Percentiles rank a stretch among this genome's conserved stretches.
These are phyloP conservation scores for Plagodis pulveraria DNA, from an alignment of 2,888 invertebrate species.

Conservation along the genomic window DNA sequence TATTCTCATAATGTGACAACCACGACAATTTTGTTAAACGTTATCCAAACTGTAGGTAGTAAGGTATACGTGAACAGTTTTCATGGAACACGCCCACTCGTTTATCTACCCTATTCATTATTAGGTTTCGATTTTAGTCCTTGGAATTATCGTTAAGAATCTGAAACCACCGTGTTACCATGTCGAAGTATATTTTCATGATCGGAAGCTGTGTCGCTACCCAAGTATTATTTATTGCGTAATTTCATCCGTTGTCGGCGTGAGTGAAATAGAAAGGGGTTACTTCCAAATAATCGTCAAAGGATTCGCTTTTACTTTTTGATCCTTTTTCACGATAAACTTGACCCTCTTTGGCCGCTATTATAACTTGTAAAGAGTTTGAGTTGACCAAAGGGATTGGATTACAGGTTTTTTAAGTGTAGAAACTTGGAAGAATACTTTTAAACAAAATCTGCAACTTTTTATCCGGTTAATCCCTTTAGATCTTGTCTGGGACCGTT, in stretches of 20 bases:
- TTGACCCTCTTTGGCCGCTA: slow-evolving; percentile 40
- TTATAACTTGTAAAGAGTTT: slow-evolving; percentile 38
- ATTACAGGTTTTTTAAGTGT: slow-evolving; percentile 40
- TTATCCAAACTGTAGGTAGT: slow-evolving; percentile 10
- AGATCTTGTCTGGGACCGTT: slow-evolving; percentile 4
- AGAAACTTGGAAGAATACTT: slow-evolving; percentile 30
- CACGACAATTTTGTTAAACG: slow-evolving; percentile 20
- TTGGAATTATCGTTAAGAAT: slow-evolving; percentile 15
- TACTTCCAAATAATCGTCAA: slow-evolving; percentile 31
- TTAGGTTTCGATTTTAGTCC: slow-evolving; percentile 6
- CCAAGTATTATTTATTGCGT: slow-evolving; percentile 23
- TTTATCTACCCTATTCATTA: slow-evolving; percentile 24
- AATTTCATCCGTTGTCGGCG: slow-evolving; percentile 19
- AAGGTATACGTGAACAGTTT: slow-evolving; percentile 11
- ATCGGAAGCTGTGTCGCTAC: slow-evolving; percentile 17
- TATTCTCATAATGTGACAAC: slow-evolving; percentile 5
- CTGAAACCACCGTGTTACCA: slow-evolving; percentile 1
- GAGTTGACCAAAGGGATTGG: slow-evolving; percentile 40
- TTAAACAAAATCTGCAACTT: slow-evolving; percentile 16
- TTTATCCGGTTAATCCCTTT: slow-evolving; percentile 11
- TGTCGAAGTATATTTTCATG: slow-evolving; percentile 15
- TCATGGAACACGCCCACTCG: slow-evolving; percentile 18
- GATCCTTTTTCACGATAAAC: slow-evolving; percentile 38
- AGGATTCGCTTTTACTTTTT: slow-evolving; percentile 38
- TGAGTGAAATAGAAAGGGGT: slow-evolving; percentile 32